Percentiles rank a stretch among this genome's conserved stretches.
phyloP scores from a whole-genome alignment of 2,888 invertebrate genomes.

The Oscheius myriophilus region DNA sequence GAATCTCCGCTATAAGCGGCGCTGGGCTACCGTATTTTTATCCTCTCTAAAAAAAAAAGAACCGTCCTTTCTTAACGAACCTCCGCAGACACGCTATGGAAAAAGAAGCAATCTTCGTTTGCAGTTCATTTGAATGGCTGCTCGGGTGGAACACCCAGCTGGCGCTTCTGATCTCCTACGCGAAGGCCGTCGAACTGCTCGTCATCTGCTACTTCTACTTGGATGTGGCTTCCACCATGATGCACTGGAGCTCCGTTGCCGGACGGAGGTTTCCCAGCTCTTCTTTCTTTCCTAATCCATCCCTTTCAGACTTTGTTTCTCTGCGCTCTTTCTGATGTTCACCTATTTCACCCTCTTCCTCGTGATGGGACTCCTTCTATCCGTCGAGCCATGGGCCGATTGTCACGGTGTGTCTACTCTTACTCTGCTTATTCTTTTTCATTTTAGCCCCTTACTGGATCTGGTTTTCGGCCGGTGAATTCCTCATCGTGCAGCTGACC shows the following conservation, averaged over 20 bases:
- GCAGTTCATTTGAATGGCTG: constrained; percentile 61
- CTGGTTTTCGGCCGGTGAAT: constrained; percentile 57
- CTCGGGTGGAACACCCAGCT: constrained; percentile 57
- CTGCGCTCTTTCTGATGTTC: constrained; percentile 54
- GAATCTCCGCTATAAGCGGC: too few species aligned
- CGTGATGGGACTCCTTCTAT: constrained; percentile 52
- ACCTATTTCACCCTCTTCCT: constrained; percentile 57
- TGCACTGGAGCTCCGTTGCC: constrained; percentile 56
- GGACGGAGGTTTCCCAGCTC: constrained; percentile 38
- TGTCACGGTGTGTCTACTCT: constrained; percentile 44
- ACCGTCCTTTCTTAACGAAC: neutral
- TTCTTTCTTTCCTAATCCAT: neutral
- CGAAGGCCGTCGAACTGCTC: constrained; percentile 53
- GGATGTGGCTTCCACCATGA: constrained; percentile 58
- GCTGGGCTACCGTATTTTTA: too few species aligned
- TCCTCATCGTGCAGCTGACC: constrained; percentile 55
- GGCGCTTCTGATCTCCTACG: constrained; percentile 49
- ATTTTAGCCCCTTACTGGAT: constrained; percentile 58
- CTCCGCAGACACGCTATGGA: neutral
- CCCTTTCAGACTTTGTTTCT: constrained; percentile 48
- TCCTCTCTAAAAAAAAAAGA: neutral
- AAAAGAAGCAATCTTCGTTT: too few species aligned
- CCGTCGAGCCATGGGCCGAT: constrained; percentile 53
- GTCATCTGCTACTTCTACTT: constrained; percentile 61
- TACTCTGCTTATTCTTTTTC: neutral